Evolutionary conservation across 35 echinoderm and acorn worm species (phyloP), one percentile per base, ranked within the genome.

Genomic region (Heliocidaris erythrogramma): DNA sequence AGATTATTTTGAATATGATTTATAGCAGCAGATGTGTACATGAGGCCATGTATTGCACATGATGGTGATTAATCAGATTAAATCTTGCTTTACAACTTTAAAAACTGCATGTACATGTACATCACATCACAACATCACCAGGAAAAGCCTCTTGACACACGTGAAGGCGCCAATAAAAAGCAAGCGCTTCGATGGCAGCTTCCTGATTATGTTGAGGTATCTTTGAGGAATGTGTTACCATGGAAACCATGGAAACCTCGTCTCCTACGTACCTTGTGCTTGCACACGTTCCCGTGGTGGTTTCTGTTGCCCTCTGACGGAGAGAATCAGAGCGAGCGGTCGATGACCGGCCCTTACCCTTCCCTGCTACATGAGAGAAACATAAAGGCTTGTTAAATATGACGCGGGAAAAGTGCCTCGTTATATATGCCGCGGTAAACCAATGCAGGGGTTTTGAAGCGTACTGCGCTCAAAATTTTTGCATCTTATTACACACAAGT

Each of bases 251-350:
- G 8, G 35, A 56, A 13, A 2, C 14, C 52, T 78, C 27, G 29
- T 85, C 47, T 8, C 50, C 11, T n/a, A 21, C 93, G 52, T 94
- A 98, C 97, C 98, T 97, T 86, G 97, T 99, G 96, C 98, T 99
- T 86, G 98, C 98, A 95, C 98, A 99, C 95, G 98, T 97, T 98
- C 97, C 97, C 97, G 97, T 98, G 94, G 95, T 98, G 96, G 96
- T 92, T 85, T 98, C 97, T 97, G 97, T 96, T 47, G 95, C 85
- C 87, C 96, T 93, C 94, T 96, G 97, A 65, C 94, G 88, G 48
- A 94, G 90, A 94, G 56, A 92, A 35, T 96, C 96, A 65, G 94
- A 61, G 60, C 94, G 86, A 27, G 88, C 48, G 92, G 96, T 95
- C 47, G 85, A 95, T 90, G 94, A 88, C 69, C 94, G 91, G 12